Base-by-base conservation (phyloP, 2,113 vertebrate genomes). In the Hystrix brachyura region DNA sequence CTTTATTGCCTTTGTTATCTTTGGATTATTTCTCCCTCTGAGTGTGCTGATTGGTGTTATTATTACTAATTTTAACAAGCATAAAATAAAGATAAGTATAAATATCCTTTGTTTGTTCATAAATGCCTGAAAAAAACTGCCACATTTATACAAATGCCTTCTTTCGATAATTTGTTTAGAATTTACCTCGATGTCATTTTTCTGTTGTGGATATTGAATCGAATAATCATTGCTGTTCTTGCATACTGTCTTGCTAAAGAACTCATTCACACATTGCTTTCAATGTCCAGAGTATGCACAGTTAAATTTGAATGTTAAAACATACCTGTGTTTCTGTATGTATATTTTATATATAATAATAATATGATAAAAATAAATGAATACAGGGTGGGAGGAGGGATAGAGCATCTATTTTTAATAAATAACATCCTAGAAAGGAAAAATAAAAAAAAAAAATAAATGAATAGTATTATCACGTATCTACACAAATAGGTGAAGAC, bases 21-120 rank as follows among this genome's bases (percentile, higher is more conserved):
- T 99, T 93, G 99, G 99, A 95, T 98, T 99, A 91, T 99, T 99
- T 98, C 99, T 99, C 88, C 99, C 99, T 46, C 98, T 99, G 67
- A 99, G 99, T 96, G 99, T 99, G 91, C 99, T 99, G 94, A 99
- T 99, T 97, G 99, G 99, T 94, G 99, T 99, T 87, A 99, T 99
- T 85, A 98, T 99, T 88, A 98, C 99, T 97, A 99, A 99, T 97
- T 99, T 99, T 98, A 99, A 99, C 97, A 99, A 99, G 94, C 99
- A 99, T 93, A 99, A 99, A 98, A 98, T 98, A 98, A 99, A 99
- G 99, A 99, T 99, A 99, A 99, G 99, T 99, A 97, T 96, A 89
- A 90, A 72, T 91, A 96, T 43, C 71, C 3, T 92, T 84, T 87
- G 3, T 34, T 86, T 86, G 1, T 65, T 81, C 64, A 55, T 64